Evolutionary conservation across 1,140 invertebrate species (phyloP).

Genomic region (Brachionus paranguensis): DNA sequence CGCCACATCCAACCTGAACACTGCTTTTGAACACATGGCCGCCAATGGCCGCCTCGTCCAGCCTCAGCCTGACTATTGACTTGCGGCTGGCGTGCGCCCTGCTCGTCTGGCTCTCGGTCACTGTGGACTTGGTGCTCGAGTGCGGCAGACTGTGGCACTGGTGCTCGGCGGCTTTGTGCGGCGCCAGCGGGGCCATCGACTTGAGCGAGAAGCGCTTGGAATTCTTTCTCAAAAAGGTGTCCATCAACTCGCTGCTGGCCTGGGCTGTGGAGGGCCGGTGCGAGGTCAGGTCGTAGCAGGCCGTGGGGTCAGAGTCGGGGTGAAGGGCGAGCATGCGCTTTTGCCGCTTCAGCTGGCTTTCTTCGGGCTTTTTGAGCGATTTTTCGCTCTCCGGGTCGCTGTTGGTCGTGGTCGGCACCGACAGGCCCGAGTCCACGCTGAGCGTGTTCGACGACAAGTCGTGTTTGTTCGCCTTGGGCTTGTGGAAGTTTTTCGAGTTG

Average conservation of each 20-base stretch:
- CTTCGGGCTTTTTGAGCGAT: neutral
- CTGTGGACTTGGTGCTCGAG: neutral
- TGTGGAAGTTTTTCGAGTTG: neutral
- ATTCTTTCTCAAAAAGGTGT: neutral
- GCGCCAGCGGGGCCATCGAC: neutral
- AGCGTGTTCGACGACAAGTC: constrained; percentile 1
- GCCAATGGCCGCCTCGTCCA: neutral
- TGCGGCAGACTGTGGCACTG: neutral
- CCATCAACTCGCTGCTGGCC: neutral
- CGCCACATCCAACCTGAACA: neutral
- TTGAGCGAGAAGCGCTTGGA: neutral
- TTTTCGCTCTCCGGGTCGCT: constrained; percentile 25
- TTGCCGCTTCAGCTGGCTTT: neutral
- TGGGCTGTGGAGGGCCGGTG: neutral
- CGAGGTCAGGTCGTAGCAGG: neutral
- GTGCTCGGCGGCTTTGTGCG: neutral
- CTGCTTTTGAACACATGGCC: neutral
- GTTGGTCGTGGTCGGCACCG: neutral
- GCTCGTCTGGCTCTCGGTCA: neutral
- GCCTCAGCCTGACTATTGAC: neutral
- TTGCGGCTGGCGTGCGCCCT: neutral
- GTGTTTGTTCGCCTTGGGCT: neutral
- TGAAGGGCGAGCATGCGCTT: neutral
- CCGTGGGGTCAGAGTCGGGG: neutral
- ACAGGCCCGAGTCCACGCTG: constrained; percentile 24